Conservation (phyloP, 2,888 invertebrate species). For the Spialia ferax region DNA sequence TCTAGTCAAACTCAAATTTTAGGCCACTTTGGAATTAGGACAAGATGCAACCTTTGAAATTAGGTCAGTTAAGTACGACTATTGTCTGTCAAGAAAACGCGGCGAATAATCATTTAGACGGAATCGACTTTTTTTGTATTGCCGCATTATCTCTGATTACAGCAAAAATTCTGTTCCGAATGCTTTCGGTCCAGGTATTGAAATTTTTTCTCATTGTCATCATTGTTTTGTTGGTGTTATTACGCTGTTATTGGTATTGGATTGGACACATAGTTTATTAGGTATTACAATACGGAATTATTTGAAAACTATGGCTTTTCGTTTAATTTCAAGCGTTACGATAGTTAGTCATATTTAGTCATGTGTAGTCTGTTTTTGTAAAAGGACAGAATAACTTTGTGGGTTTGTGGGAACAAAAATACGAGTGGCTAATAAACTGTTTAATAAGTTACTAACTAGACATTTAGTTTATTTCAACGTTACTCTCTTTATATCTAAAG, state of each 20-base stretch:
- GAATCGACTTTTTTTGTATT: conserved; percentile 37
- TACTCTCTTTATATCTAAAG: too few relatives aligned
- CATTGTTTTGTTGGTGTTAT: not conserved
- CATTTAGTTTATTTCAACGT: too few relatives aligned
- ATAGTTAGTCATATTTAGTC: too few relatives aligned
- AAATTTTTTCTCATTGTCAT: conserved; percentile 1
- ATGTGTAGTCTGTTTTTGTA: too few relatives aligned
- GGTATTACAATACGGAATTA: not conserved
- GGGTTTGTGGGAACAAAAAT: too few relatives aligned
- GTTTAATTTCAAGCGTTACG: too few relatives aligned
- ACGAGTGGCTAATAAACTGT: too few relatives aligned
- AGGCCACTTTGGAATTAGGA: conserved; percentile 65
- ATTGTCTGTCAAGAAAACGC: conserved; percentile 54
- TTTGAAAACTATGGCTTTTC: not conserved
- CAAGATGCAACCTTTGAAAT: conserved; percentile 76
- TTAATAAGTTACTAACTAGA: too few relatives aligned
- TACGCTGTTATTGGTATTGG: not conserved
- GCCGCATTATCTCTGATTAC: conserved; percentile 34
- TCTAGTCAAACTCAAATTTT: conserved; percentile 54
- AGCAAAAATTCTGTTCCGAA: conserved; percentile 18
- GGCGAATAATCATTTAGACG: conserved; percentile 41
- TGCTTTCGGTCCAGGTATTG: conserved; percentile 24
- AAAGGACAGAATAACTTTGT: too few relatives aligned
- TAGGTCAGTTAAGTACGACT: conserved; percentile 70
- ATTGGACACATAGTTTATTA: not conserved